Conservation (phyloP, 1,140 invertebrate species). For the Stegodyphus mimosarum region DNA sequence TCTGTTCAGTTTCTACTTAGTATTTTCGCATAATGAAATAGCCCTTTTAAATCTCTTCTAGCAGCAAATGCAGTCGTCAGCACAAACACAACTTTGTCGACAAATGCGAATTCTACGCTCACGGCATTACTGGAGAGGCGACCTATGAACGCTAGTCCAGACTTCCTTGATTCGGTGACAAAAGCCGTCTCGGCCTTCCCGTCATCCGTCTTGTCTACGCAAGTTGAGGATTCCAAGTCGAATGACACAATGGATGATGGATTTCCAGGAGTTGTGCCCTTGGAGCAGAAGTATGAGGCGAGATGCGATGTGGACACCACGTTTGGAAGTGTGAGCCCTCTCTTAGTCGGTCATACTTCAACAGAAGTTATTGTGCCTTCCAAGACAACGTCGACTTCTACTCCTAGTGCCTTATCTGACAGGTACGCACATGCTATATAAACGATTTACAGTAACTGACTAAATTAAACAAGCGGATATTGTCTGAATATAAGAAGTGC, state of each 20-base stretch:
- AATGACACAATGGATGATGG: background rate
- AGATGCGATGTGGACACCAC: background rate
- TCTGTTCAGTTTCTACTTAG: too few species aligned
- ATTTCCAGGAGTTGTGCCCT: conserved; percentile 36
- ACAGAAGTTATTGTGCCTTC: background rate
- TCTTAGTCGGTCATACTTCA: conserved; percentile 12
- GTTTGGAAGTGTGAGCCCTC: conserved; percentile 2
- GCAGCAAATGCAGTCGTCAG: background rate
- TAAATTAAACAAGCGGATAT: too few species aligned
- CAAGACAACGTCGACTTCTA: background rate
- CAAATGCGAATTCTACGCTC: conserved; percentile 34
- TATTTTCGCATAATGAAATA: background rate
- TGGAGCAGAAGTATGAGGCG: background rate
- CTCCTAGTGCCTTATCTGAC: conserved; percentile 16
- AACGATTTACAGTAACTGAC: too few species aligned
- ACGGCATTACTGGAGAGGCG: conserved; percentile 47
- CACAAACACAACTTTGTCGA: background rate
- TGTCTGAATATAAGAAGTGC: too few species aligned
- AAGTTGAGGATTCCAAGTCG: background rate
- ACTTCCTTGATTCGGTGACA: background rate
- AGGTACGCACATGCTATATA: conserved; percentile 4
- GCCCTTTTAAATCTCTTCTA: background rate
- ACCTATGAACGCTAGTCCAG: conserved; percentile 29
- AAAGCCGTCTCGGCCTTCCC: background rate
- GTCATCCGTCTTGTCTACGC: background rate